Evolutionary conservation across 2,797 vertebrate species (phyloP), one percentile per base, ranked within the genome.

Genomic region (Labroides dimidiatus): DNA sequence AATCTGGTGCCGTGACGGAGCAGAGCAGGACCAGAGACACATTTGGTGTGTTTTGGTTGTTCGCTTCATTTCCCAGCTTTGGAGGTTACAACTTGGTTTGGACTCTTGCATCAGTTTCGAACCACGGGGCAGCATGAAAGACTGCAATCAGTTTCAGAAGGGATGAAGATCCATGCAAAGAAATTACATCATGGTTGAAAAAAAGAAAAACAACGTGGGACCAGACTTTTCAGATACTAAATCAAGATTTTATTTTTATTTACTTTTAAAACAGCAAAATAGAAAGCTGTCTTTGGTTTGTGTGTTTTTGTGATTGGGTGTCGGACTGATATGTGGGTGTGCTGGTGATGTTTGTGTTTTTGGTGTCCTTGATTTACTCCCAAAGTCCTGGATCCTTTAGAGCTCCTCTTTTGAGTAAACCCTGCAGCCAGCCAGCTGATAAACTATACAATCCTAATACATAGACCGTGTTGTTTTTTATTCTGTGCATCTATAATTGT

Each of bases 401-500:
- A 33, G 1, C 30, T 33, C 8, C 8, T 16, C 8, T 45, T 27
- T 45, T 1, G 4, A 39, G 37, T 10, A 6, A 54, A 16, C 17
- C 53, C 9, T 24, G 20, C 19, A 37, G 14, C 4, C 21, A 15
- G 19, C 19, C 12, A 50, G 14, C 24, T 39, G 43, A 6, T 27
- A 8, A 20, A 20, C 9, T 7, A 19, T 33, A 15, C 33, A 7
- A 71, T 16, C 13, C 41, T 39, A 59, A 58, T 47, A 44, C 43
- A 66, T 66, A 59, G 8, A 33, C 27, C 6, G 15, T 4, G 24
- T 11, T 24, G 10, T 42, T 49, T 17, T 44, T 49, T 27, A 10
- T 43, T 49, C 19, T 39, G 14, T 37, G 13, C 43, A 55, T 72
- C 21, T 42, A 1, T 67, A 24, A 52, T 51, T 42, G 21, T n/a